Evolutionary conservation across 2,797 vertebrate species (phyloP).

Genomic region (Pogoniulus pusillus): DNA sequence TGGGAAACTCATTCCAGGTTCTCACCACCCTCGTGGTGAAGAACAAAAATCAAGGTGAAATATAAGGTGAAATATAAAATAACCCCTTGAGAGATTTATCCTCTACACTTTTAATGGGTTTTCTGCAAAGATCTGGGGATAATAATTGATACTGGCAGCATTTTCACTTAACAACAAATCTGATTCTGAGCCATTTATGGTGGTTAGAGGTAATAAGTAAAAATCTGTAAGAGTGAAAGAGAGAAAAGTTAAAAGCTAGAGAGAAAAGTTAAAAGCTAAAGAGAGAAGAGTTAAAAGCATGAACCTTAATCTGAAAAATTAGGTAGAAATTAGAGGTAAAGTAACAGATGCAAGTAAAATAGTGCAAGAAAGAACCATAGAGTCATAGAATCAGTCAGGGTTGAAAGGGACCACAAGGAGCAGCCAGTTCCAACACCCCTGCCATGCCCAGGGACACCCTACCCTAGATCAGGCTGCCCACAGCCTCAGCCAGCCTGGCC

Average conservation of each 20-base stretch:
- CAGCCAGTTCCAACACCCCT: no score
- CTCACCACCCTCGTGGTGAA: no score
- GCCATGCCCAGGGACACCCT: no score
- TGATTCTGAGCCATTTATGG: not conserved
- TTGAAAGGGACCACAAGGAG: no score
- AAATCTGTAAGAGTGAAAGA: not conserved
- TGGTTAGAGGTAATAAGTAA: not conserved
- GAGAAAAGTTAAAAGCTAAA: not conserved
- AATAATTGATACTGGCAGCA: not conserved
- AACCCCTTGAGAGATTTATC: rapidly evolving
- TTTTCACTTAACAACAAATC: not conserved
- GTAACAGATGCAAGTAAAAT: not conserved
- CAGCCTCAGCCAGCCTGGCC: no score
- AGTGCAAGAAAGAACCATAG: not conserved
- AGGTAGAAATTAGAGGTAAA: not conserved
- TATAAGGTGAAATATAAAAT: not conserved
- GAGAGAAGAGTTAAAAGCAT: not conserved
- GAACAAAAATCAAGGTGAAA: not conserved
- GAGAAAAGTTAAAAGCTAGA: not conserved
- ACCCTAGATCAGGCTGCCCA: no score
- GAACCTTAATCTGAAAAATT: not conserved
- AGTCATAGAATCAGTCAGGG: no score
- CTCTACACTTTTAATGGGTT: not conserved
- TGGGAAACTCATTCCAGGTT: no score
- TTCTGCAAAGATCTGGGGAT: not conserved